Conservation (phyloP, 2,113 vertebrate species). For the Capreolus pygargus region DNA sequence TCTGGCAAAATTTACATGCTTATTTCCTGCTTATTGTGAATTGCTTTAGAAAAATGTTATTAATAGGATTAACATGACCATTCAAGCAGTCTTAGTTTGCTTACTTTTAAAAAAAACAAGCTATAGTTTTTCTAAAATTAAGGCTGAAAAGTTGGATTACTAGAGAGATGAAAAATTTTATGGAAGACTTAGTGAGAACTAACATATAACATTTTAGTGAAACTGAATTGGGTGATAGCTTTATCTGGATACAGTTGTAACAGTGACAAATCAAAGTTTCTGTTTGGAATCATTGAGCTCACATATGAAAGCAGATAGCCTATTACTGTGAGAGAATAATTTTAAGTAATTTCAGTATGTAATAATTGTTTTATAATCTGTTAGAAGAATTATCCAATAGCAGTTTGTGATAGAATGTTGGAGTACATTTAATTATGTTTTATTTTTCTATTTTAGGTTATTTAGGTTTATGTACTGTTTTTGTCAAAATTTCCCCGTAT, state of each 20-base stretch:
- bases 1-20: neutral
- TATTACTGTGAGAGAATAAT: neutral
- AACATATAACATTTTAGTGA: neutral
- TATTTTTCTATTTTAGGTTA: neutral
- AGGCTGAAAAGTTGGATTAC: neutral
- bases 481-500: neutral
- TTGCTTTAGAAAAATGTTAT: neutral
- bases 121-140: neutral
- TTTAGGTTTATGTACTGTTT: constrained; percentile 20
- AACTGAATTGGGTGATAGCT: neutral
- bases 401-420: neutral
- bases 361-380: neutral
- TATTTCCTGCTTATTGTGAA: constrained; percentile 4
- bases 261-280: constrained; percentile 1
- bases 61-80: neutral
- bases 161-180: neutral
- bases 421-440: neutral
- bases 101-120: neutral
- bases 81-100: neutral
- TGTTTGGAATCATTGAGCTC: neutral
- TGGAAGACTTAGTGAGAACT: neutral
- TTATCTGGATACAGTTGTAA: neutral
- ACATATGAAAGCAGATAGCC: neutral
- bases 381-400: neutral
- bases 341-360: neutral